Evolutionary conservation across 2,113 vertebrate species (phyloP), one percentile per base, ranked within the genome.

Genomic region (Bagarius yarrelli): DNA sequence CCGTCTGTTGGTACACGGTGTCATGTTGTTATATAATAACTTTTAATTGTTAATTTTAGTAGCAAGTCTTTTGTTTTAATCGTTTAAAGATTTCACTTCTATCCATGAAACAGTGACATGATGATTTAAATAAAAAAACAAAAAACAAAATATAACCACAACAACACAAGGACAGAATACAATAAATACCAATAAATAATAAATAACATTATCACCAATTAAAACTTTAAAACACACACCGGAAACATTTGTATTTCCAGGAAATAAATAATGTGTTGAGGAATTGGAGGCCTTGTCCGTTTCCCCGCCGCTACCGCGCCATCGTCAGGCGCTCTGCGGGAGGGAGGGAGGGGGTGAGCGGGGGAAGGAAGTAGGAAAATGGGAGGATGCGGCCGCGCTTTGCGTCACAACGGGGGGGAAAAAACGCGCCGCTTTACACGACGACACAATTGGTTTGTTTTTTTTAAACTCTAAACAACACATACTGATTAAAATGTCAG

Each of bases 321-420:
- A 55, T 73, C 50, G 70, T 27, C 27, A 27, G 50, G 70, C 70
- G 27, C 70, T 73, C 70, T 73, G 70, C 70, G 70, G 70, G 70
- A 73, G 50, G 50, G 70, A 73, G 70, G 70, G 50, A 66, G 60
- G 76, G 59, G 61, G 76, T 53, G 61, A 52, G 76, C 47, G 60
- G 76, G 30, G 76, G 60, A 78, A 78, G 76, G 76, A 78, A 78
- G 76, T 36, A 78, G 76, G 76, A 66, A 78, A 78, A 55, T 5
- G 27, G 47, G 76, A 78, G 76, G 76, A 78, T 78, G 76, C 30
- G 44, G 60, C 27, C 60, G 61, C 30, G 76, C 60, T 78, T 78
- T 78, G 76, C 76, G 76, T 52, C 25, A 32, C 60, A 53, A 36
- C n/a, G 60, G 44, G 44, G 0, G 1, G 30, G 23, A 25, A 27